Evolutionary conservation across 1,140 invertebrate species (phyloP).

Genomic region (Ceratoteleas bidentatus): DNA sequence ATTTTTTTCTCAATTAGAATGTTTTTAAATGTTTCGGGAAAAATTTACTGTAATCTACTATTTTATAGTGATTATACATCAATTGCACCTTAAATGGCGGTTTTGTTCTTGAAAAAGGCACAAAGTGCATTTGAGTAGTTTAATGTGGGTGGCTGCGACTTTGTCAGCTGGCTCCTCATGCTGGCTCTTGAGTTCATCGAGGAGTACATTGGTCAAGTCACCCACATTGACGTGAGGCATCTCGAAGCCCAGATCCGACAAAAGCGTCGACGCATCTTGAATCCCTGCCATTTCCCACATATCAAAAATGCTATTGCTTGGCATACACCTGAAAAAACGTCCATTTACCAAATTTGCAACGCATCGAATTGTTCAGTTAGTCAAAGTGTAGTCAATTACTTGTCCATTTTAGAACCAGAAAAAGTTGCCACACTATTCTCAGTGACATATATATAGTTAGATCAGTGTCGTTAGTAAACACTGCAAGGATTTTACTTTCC

Average conservation of each 20-base stretch:
- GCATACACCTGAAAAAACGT: constrained; percentile 72
- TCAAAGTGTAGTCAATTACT: neutral
- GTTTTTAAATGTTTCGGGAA: no score
- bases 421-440: no score
- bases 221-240: constrained; percentile 84
- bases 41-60: no score
- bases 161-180: constrained; percentile 77
- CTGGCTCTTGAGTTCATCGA: constrained; percentile 86
- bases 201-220: constrained; percentile 87
- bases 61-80: no score
- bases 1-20: no score
- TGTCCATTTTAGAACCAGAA: neutral
- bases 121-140: constrained; percentile 82
- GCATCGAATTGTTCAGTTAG: neutral
- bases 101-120: constrained; percentile 84
- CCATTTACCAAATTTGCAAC: neutral
- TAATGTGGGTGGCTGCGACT: constrained; percentile 79
- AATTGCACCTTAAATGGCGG: constrained; percentile 82
- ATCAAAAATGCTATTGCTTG: constrained; percentile 83
- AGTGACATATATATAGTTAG: no score
- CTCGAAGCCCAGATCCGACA: constrained; percentile 87
- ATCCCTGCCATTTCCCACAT: constrained; percentile 88
- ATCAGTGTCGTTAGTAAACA: no score
- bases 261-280: constrained; percentile 83
- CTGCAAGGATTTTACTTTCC: no score